Evolutionary conservation across 2,797 vertebrate species (phyloP), one percentile per base, ranked within the genome.

Genomic region (Hyperoplus immaculatus): DNA sequence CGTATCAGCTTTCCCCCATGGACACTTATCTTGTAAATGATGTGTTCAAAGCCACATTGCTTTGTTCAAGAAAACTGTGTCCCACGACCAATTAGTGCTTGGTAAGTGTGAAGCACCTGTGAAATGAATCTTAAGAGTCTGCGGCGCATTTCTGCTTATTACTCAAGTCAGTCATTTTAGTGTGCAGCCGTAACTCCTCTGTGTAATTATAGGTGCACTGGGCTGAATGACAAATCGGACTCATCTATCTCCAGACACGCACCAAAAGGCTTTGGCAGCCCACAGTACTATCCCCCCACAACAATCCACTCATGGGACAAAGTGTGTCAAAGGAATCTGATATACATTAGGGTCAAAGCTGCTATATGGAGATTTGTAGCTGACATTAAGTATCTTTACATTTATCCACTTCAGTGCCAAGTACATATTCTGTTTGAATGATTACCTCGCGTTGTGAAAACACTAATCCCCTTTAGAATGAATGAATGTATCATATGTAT

Each of bases 61-160:
- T 80, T 85, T 83, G 67, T 78, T 81, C 62, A 69, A 29, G 39
- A 67, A 80, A 85, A 80, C 50, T 57, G 41, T 46, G 49, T 67
- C 77, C 58, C 65, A 86, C 75, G 73, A 56, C 67, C 61, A 88
- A 82, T 88, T 88, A 87, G 78, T 63, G 77, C 62, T 68, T 87
- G 79, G 75, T 83, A 90, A 76, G 74, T 77, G 84, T 83, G 76
- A 92, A 92, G 85, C 72, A 87, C 83, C 87, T 87, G 87, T 87
- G 80, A 91, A 90, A 88, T 83, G 21, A n/a, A 79, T 82, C 83
- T 68, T 47, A 75, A 83, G 71, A 73, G 79, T 82, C 82, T 42
- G 42, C 29, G 29, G 29, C 29, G 29, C 57, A 70, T 73, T 82
- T 86, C 77, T 77, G 77, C 72, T 80, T 87, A 88, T 86, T 89